These are phyloP conservation scores for Laterallus jamaicensis DNA, from an alignment of 2,113 vertebrate genomes.

Conservation along the genomic window DNA sequence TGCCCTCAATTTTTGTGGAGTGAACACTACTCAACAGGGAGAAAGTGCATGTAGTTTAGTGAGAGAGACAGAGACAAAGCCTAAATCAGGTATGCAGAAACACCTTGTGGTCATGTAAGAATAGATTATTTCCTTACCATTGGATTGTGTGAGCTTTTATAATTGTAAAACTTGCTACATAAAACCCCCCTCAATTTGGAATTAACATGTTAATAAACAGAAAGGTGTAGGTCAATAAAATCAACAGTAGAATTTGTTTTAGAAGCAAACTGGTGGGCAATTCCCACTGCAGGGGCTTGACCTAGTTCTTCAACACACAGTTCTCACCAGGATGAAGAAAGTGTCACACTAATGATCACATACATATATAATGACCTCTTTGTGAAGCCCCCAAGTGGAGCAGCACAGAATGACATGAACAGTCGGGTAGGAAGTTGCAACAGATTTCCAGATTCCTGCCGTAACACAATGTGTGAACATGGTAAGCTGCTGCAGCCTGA, in stretches of 20 bases:
- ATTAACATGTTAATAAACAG: not conserved
- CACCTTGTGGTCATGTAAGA: not conserved
- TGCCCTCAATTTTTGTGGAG: not conserved
- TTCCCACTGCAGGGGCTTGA: not conserved
- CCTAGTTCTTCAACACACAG: not conserved
- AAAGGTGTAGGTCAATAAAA: not conserved
- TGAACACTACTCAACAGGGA: not conserved
- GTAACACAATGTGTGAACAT: rapidly evolving
- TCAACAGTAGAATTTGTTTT: not conserved
- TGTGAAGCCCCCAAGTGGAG: not conserved
- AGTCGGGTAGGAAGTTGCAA: not conserved
- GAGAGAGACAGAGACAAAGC: not conserved
- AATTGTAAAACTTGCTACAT: not conserved
- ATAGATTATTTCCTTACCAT: not conserved
- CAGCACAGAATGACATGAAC: not conserved
- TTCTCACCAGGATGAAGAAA: not conserved
- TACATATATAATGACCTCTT: not conserved
- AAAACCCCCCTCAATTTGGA: not conserved
- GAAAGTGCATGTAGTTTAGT: not conserved
- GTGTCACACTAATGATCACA: not conserved
- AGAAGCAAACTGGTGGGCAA: not conserved
- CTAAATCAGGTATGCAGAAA: not conserved
- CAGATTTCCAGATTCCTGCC: not conserved
- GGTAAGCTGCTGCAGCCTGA: not conserved
- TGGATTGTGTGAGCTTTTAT: not conserved